Evolutionary conservation across 2,888 invertebrate species (phyloP), one percentile per base, ranked within the genome.

Genomic region (Lucinisca nassula): DNA sequence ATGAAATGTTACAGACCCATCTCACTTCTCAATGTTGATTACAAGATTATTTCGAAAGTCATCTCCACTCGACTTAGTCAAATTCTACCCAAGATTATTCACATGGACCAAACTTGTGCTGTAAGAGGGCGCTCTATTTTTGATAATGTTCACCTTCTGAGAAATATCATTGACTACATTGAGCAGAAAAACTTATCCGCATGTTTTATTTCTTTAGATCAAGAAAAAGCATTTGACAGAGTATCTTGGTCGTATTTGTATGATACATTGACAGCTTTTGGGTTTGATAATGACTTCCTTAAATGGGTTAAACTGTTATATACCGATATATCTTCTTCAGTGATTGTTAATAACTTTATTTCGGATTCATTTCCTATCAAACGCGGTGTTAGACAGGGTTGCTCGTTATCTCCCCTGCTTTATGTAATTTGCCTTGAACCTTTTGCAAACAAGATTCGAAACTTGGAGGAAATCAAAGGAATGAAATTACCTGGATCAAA

Each of bases 171-270:
- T 76, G 87, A 91, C 40, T 75, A 58, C 82, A 38, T 92, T 37
- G 92, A 93, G 58, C 93, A 92, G 78, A 87, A 91, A 73, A 35
- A 91, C 17, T 37, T 88, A 24, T 24, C 74, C 40, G 81, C 87
- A 37, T 81, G 81, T 55, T 90, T 92, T 76, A 88, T 92, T 49
- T 75, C 58, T 82, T 49, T 92, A 38, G 92, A 93, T 67, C 93
- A 92, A 79, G 90, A 89, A 67, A 93, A 92, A 55, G 92, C 91
- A 0, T 92, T 92, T 55, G 91, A 92, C 70, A 77, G 92, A 55
- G 92, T 92, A 14, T 85, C 80, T 40, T 88, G 90, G 75, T 76
- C 82, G 24, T 92, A 82, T 80, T n/a, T 93, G 32, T 89, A 86
- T 82, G 76, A 88, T 73, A 79, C 81, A 8, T 73, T 93, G 49